Conservation (phyloP, 2,888 invertebrate species). For the Aelia acuminata region DNA sequence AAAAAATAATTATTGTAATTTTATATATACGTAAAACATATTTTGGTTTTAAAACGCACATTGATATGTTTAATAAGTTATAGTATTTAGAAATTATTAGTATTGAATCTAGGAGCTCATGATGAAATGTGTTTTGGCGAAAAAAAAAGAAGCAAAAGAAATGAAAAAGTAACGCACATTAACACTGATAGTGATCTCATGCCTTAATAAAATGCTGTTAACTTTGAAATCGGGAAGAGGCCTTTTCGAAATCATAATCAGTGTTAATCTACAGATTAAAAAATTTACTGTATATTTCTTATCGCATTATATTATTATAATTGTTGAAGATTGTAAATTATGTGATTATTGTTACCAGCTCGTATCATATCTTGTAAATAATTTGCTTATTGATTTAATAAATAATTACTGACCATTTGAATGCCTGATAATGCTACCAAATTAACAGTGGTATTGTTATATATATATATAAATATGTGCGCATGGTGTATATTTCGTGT, state of each 20-base stretch:
- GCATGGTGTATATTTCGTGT: constrained; percentile 55
- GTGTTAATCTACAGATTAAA: constrained; percentile 52
- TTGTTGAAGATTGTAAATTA: constrained; percentile 56
- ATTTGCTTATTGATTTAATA: constrained; percentile 58
- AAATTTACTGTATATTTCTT: constrained; percentile 54
- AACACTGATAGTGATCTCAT: constrained; percentile 52
- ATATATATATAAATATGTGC: constrained; percentile 46
- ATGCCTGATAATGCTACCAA: constrained; percentile 55
- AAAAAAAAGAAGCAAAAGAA: constrained; percentile 5
- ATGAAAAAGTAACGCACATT: constrained; percentile 55
- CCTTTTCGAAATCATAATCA: constrained; percentile 55
- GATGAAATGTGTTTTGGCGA: constrained; percentile 60
- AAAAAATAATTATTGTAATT: constrained; percentile 44
- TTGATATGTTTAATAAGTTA: constrained; percentile 3
- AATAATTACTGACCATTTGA: constrained; percentile 58
- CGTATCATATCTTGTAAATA: constrained; percentile 61
- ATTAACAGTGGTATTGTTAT: constrained; percentile 56
- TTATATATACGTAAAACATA: not conserved
- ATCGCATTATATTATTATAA: constrained; percentile 55
- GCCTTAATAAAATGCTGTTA: constrained; percentile 46
- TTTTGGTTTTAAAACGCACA: constrained; percentile 53
- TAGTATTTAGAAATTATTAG: constrained; percentile 1
- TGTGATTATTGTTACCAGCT: constrained; percentile 61
- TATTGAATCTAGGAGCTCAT: constrained; percentile 29
- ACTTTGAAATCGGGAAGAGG: not conserved